A percentile compares a stretch with the other conserved stretches of the same genome.
Evolutionary conservation across 2,113 vertebrate genomes (phyloP).

Genomic region (Okapia johnstoni): DNA sequence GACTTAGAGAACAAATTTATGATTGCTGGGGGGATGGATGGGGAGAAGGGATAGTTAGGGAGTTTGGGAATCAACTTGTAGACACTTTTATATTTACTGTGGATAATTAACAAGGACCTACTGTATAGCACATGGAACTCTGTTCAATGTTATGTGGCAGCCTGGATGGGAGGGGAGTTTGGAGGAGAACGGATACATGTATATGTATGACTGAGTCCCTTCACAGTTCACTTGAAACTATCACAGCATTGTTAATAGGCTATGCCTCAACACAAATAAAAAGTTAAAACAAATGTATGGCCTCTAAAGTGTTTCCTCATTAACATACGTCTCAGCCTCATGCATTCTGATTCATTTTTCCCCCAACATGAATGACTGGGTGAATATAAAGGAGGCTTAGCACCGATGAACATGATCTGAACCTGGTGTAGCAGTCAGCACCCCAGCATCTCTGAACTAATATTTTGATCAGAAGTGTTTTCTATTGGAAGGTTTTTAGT

Average conservation of each 20-base stretch:
- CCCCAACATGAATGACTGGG: background rate
- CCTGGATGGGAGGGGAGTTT: background rate
- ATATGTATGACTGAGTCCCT: background rate
- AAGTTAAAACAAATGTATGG: background rate
- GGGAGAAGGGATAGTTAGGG: background rate
- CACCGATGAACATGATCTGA: background rate
- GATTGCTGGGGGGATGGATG: background rate
- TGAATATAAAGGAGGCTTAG: background rate
- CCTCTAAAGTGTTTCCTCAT: background rate
- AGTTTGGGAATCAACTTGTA: background rate
- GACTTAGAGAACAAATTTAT: background rate
- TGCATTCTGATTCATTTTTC: background rate
- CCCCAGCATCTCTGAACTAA: background rate
- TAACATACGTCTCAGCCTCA: background rate
- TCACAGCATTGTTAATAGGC: background rate
- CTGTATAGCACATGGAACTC: background rate
- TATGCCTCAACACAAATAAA: background rate
- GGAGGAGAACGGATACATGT: background rate
- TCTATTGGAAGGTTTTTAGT: background rate
- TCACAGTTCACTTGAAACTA: background rate
- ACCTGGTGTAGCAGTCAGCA: background rate
- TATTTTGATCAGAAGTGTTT: background rate
- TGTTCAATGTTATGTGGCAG: background rate
- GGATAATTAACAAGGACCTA: background rate
- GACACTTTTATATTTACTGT: background rate